phyloP scores from a whole-genome alignment of 2,797 vertebrate species.

The Furcifer pardalis region DNA sequence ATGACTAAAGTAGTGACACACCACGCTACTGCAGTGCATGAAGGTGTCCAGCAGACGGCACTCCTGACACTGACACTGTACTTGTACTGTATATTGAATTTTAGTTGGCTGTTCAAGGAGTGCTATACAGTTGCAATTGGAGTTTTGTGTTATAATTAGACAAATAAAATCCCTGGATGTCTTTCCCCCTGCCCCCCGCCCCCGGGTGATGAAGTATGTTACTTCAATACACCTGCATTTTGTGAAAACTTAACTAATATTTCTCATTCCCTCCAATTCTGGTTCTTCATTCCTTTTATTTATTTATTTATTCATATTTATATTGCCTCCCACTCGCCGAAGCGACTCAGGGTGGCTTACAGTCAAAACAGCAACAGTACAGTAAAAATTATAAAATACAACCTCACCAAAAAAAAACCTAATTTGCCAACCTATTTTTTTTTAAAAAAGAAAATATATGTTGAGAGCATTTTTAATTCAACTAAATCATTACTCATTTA shows the following conservation, averaged over 20 bases:
- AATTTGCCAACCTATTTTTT: neutral
- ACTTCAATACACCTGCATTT: too few relatives aligned
- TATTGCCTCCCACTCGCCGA: too few relatives aligned
- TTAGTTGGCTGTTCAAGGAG: neutral
- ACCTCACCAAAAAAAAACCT: too few relatives aligned
- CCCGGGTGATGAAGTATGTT: neutral
- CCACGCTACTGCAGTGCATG: neutral
- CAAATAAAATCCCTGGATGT: neutral
- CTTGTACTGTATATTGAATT: neutral
- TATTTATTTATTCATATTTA: too few relatives aligned
- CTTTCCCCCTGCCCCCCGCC: too few relatives aligned
- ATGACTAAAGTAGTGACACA: neutral
- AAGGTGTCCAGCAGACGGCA: slow-evolving; percentile 32
- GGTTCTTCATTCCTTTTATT: neutral
- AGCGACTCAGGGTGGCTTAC: too few relatives aligned
- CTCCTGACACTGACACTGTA: neutral
- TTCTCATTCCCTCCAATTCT: neutral
- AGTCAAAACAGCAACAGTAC: too few relatives aligned
- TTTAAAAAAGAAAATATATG: neutral
- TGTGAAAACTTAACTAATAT: neutral
- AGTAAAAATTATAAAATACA: too few relatives aligned
- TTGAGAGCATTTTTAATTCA: neutral
- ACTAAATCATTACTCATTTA: neutral
- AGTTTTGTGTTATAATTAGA: neutral
- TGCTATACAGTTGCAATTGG: neutral